A percentile compares a stretch with the other conserved stretches of the same genome.
Evolutionary conservation across 23 tunicate species (phyloP).

Genomic region (Ascidia mentula): DNA sequence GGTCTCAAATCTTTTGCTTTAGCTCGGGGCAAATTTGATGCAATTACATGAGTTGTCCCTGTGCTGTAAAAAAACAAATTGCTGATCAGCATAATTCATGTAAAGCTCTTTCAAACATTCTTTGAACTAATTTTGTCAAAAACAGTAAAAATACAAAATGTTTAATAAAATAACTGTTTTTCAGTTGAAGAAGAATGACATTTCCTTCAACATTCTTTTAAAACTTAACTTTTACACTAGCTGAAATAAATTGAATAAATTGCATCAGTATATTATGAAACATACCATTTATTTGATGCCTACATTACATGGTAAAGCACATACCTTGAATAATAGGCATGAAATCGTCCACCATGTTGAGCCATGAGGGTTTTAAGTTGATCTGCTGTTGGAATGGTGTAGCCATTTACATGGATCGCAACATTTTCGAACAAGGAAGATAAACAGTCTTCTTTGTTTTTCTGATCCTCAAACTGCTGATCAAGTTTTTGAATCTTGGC

Average conservation of each 20-base stretch:
- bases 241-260: too few species aligned
- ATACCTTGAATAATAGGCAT: slow-evolving; percentile 85
- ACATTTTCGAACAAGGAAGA: slow-evolving; percentile 67
- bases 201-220: too few species aligned
- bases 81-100: too few species aligned
- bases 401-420: slow-evolving; percentile 90
- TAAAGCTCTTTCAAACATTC: too few species aligned
- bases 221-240: too few species aligned
- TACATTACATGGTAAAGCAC: too few species aligned
- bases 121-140: too few species aligned
- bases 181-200: too few species aligned
- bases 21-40: slow-evolving; percentile 70
- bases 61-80: slow-evolving; percentile 30
- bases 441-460: neutral
- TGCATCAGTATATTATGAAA: too few species aligned
- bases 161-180: too few species aligned
- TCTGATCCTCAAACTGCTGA: slow-evolving; percentile 59
- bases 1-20: slow-evolving; percentile 71
- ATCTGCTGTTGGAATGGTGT: slow-evolving; percentile 75
- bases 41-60: slow-evolving; percentile 77
- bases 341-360: slow-evolving; percentile 90
- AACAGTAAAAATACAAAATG: too few species aligned
- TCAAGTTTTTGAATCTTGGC: slow-evolving; percentile 75
- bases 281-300: too few species aligned
- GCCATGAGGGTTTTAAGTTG: slow-evolving; percentile 80